phyloP scores from a whole-genome alignment of 2,888 invertebrate species.

The Boloria euphrosyne region DNA sequence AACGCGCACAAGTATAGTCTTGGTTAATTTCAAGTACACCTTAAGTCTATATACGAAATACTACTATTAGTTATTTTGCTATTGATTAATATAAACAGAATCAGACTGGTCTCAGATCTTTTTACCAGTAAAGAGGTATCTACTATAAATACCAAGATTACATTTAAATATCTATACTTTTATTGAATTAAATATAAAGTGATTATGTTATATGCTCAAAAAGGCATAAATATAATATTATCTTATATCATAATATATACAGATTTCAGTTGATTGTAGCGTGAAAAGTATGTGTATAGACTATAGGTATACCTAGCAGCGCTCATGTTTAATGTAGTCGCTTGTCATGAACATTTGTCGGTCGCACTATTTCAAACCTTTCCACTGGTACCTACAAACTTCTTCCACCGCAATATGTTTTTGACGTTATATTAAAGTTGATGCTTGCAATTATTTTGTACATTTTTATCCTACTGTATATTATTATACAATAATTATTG shows the following conservation, averaged over 20 bases:
- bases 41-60: not conserved
- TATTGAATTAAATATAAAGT: too few species aligned
- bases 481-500: not conserved
- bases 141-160: too few species aligned
- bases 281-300: slow-evolving; percentile 58
- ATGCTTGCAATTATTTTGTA: slow-evolving; percentile 11
- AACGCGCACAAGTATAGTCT: slow-evolving; percentile 30
- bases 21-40: slow-evolving; percentile 16
- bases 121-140: too few species aligned
- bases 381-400: slow-evolving; percentile 39
- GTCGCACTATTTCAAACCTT: slow-evolving; percentile 68
- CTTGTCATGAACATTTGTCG: slow-evolving; percentile 79
- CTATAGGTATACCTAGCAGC: slow-evolving; percentile 64
- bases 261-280: slow-evolving; percentile 24
- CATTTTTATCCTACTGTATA: not conserved
- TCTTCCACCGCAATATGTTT: slow-evolving; percentile 35
- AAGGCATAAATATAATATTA: not conserved
- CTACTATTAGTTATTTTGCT: too few species aligned
- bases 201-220: too few species aligned
- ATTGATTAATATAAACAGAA: too few species aligned
- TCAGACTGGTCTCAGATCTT: too few species aligned
- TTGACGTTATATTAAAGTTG: slow-evolving; percentile 30
- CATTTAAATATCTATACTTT: too few species aligned
- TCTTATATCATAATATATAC: not conserved
- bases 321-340: slow-evolving; percentile 77